A percentile compares a stretch with the other conserved stretches of the same genome.
These are phyloP conservation scores for Pararge aegeria DNA, from an alignment of 1,140 invertebrate genomes.

Conservation along the genomic window DNA sequence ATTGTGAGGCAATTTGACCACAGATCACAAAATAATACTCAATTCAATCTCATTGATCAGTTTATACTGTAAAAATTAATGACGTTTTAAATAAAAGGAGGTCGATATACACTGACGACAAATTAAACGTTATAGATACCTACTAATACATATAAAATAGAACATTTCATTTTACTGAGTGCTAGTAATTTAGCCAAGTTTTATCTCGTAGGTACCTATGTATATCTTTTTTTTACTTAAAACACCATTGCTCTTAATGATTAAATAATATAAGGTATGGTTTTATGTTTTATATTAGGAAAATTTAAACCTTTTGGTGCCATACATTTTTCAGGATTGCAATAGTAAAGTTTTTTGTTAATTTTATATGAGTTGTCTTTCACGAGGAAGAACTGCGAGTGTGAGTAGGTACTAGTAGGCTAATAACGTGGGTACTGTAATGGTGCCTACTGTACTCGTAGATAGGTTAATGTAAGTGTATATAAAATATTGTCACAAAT, in stretches of 20 bases:
- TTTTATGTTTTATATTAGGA: background rate
- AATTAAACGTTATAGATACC: no score
- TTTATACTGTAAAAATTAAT: slow-evolving; percentile 1
- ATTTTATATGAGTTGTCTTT: background rate
- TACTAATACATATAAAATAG: no score
- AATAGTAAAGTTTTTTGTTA: background rate
- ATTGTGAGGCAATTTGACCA: no score
- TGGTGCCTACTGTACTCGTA: slow-evolving; percentile 13
- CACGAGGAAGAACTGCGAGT: background rate
- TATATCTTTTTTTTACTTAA: no score
- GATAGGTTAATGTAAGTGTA: slow-evolving; percentile 31
- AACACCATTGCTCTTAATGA: no score
- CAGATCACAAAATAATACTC: background rate
- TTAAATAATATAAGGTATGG: no score
- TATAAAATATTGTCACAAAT: slow-evolving; percentile 32
- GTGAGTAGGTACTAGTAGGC: slow-evolving; percentile 31
- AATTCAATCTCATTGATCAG: background rate
- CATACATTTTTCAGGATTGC: slow-evolving; percentile 14
- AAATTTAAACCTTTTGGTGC: slow-evolving; percentile 12
- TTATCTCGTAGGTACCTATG: no score
- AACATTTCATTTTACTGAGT: no score
- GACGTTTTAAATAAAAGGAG: no score
- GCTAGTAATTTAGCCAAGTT: no score
- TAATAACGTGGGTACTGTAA: slow-evolving; percentile 12
- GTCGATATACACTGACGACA: no score